Conservation (phyloP, 2,113 vertebrate genomes). For the Pangasianodon gigas region DNA sequence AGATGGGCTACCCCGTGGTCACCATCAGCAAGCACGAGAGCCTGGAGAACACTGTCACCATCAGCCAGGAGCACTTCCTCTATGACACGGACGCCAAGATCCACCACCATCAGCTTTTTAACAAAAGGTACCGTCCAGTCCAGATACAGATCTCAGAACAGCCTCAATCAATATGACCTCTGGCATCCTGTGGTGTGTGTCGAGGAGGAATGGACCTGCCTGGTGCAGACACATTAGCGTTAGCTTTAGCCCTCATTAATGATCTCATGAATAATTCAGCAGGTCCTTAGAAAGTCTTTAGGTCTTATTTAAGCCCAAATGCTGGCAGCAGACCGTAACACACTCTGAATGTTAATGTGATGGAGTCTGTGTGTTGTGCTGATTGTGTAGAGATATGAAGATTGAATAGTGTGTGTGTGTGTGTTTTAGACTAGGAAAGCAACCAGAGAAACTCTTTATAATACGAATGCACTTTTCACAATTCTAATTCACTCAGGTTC, state of each 20-base stretch:
- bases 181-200: slow-evolving; percentile 13
- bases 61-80: slow-evolving; percentile 92
- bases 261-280: slow-evolving; percentile 49
- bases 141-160: not conserved
- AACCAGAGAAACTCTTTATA: not conserved
- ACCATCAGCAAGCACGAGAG: slow-evolving; percentile 88
- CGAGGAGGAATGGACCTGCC: slow-evolving; percentile 25
- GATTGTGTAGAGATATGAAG: not conserved
- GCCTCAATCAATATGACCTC: not conserved
- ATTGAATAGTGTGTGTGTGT: not conserved
- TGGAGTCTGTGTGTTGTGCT: not conserved
- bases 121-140: slow-evolving; percentile 79
- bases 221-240: slow-evolving; percentile 46
- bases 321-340: slow-evolving; percentile 29
- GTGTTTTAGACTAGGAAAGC: not conserved
- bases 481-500: not conserved
- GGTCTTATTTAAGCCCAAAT: slow-evolving; percentile 37
- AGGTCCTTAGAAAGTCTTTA: slow-evolving; percentile 33
- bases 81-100: slow-evolving; percentile 81
- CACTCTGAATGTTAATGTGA: slow-evolving; percentile 37
- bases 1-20: slow-evolving; percentile 96
- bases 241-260: slow-evolving; percentile 42
- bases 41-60: slow-evolving; percentile 75
- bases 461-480: not conserved
- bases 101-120: slow-evolving; percentile 70